phyloP scores from a whole-genome alignment of 2,113 vertebrate genomes.

The Daubentonia madagascariensis region DNA sequence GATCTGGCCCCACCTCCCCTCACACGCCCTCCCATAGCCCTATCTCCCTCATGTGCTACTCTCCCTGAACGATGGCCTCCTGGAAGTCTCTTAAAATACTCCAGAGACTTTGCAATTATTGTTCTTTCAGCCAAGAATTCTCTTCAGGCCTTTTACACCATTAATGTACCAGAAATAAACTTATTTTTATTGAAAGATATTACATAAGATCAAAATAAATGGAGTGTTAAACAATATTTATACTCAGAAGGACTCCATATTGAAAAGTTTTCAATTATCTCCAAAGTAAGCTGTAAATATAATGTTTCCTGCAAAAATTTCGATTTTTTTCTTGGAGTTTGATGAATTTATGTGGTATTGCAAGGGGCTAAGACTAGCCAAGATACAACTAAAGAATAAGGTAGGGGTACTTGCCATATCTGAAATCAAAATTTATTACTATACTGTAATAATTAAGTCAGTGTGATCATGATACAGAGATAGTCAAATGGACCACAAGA shows the following conservation, averaged over 20 bases:
- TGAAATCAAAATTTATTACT: not conserved
- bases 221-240: not conserved
- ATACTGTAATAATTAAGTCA: not conserved
- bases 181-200: not conserved
- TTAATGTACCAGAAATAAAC: not conserved
- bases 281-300: not conserved
- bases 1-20: not conserved
- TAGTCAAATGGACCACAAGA: not conserved
- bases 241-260: not conserved
- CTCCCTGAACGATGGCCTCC: not conserved
- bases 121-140: not conserved
- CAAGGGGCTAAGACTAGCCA: not conserved
- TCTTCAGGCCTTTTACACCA: not conserved
- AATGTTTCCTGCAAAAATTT: not conserved
- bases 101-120: not conserved
- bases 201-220: not conserved
- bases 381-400: not conserved
- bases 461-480: not conserved
- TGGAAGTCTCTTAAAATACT: not conserved
- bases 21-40: too few species aligned
- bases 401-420: not conserved
- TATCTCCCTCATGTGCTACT: too few species aligned
- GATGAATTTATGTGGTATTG: not conserved
- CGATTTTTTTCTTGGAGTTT: not conserved
- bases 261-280: not conserved